phyloP scores from a whole-genome alignment of 2,113 vertebrate genomes.

The Sander vitreus region DNA sequence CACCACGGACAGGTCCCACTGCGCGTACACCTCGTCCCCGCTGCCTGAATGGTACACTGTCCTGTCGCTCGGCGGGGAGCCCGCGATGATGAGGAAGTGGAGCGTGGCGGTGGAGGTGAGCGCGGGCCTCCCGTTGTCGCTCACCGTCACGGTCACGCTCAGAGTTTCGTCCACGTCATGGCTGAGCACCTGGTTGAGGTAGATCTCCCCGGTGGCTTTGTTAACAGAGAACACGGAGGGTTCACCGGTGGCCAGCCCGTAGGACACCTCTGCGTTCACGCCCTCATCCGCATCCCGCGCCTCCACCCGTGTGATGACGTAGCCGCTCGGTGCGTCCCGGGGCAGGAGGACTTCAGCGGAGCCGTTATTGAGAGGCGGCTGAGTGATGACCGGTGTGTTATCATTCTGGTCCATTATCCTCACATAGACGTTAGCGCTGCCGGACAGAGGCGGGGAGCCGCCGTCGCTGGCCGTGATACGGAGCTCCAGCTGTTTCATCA shows the following conservation, averaged over 20 bases:
- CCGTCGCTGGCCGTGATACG: constrained; percentile 91
- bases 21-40: constrained; percentile 72
- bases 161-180: constrained; percentile 89
- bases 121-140: constrained; percentile 91
- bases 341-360: constrained; percentile 90
- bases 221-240: constrained; percentile 88
- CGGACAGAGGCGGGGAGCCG: constrained; percentile 90
- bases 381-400: constrained; percentile 90
- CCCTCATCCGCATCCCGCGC: constrained; percentile 94
- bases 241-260: constrained; percentile 84
- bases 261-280: constrained; percentile 89
- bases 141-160: constrained; percentile 88
- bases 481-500: constrained; percentile 92
- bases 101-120: constrained; percentile 89
- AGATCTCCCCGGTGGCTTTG: constrained; percentile 90
- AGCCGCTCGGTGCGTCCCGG: constrained; percentile 87
- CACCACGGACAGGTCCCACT: constrained; percentile 94
- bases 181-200: constrained; percentile 89
- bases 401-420: constrained; percentile 95
- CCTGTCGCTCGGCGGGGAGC: constrained; percentile 85
- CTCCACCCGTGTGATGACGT: constrained; percentile 89
- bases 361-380: constrained; percentile 89
- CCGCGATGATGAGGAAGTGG: constrained; percentile 88
- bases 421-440: constrained; percentile 89
- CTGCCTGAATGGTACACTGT: constrained; percentile 80